Base-by-base conservation (phyloP, 2,888 invertebrate genomes). In the Koerneria pararmatus region DNA sequence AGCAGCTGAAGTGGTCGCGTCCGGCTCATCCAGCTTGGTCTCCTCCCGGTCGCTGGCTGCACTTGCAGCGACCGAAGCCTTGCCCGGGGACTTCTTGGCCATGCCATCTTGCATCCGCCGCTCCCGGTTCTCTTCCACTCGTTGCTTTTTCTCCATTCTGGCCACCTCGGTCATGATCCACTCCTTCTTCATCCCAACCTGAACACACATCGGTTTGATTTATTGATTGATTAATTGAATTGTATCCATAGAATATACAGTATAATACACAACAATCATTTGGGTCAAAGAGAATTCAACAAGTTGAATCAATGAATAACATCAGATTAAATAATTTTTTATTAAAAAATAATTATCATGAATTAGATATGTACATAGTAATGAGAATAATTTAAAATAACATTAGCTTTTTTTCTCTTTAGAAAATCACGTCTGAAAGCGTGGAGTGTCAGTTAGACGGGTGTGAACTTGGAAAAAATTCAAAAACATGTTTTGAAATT, bases 161-260 rank as follows among this genome's bases (percentile, higher is more conserved):
- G 81, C 81, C 60, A 81, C 80, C 31, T 81, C 81, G 3, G 75
- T 75, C 79, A 81, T 80, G 27, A 81, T 81, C 81, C 81, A 81
- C 35, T 81, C 81, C 65, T 81, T 81, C 63, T 80, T 78, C 80
- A 79, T 80, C 46, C 78, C 78, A 29, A 79, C 80, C 67, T 76
- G 11, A 41, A 41, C 11, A 15, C 46, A 60, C 31, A 59, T 5
- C 11, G 24, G 5, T 37, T 4, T n/a, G n/a, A n/a, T n/a, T n/a
- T n/a, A n/a, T n/a, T n/a, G 15, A 58, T 31, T 19, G 3, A 27
- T 41, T 41, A 1, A 0, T 11, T 37, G 3, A 8, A 27, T n/a
- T 19, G 24, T 27, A 1, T 31, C 37, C n/a, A 59, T 48, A 51
- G 8, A 6, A 51, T 41, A 27, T 58, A 41, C 46, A 22, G 41